These are phyloP conservation scores for Trachymyrmex cornetzi DNA, from an alignment of 1,140 invertebrate species.

Conservation along the genomic window DNA sequence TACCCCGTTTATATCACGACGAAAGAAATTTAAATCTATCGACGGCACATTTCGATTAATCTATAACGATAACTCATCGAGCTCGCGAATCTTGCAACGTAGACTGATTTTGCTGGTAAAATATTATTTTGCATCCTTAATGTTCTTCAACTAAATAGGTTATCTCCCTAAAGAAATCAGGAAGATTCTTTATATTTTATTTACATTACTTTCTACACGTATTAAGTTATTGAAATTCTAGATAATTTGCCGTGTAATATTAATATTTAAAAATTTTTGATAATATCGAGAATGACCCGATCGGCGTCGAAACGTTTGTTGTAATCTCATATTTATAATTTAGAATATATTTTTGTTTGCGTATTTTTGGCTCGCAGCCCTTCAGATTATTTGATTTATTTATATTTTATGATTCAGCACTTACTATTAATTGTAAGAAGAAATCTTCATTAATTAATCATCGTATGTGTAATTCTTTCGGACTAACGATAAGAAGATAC, in stretches of 20 bases:
- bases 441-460: constrained; percentile 19
- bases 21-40: constrained; percentile 74
- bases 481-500: background rate
- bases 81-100: background rate
- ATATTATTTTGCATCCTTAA: background rate
- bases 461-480: constrained; percentile 20
- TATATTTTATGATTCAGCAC: background rate
- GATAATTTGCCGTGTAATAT: too few species aligned
- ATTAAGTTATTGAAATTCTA: too few species aligned
- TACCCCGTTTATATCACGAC: constrained; percentile 52
- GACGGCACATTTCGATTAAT: constrained; percentile 41
- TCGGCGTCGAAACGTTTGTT: too few species aligned
- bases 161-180: background rate
- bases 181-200: background rate
- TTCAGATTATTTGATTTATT: too few species aligned
- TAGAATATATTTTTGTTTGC: too few species aligned
- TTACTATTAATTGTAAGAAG: background rate
- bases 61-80: constrained; percentile 2
- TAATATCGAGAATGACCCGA: too few species aligned
- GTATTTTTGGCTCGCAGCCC: too few species aligned
- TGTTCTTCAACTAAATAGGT: background rate
- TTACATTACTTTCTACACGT: too few species aligned
- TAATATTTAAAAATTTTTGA: too few species aligned
- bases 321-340: too few species aligned
- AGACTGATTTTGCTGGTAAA: background rate